A percentile compares a stretch with the other conserved stretches of the same genome.
Conservation (phyloP, 2,888 invertebrate genomes). For the Mesorhabditis belari region DNA sequence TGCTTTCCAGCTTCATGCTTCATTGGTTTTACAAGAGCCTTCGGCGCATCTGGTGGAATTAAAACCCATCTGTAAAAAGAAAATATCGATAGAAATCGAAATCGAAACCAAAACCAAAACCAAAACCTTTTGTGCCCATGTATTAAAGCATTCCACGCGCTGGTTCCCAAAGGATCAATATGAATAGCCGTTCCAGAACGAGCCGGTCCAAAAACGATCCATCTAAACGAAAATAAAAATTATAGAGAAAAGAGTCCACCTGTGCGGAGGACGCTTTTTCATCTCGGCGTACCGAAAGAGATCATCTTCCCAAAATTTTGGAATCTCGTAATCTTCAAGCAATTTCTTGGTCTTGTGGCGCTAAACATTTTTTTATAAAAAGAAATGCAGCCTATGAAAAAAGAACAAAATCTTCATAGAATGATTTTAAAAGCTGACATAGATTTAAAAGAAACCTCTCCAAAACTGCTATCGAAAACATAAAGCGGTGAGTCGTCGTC, state of each 20-base stretch:
- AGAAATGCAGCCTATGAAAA: too few relatives aligned
- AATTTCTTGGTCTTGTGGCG: conserved; percentile 84
- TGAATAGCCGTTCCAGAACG: conserved; percentile 95
- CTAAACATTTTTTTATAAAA: conserved; percentile 58
- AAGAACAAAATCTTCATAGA: too few relatives aligned
- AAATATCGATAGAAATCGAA: conserved; percentile 3
- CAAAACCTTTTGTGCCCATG: conserved; percentile 82
- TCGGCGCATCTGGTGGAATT: conserved; percentile 91
- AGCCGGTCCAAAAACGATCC: conserved; percentile 98
- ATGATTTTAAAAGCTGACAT: neutral
- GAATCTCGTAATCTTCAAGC: conserved; percentile 84
- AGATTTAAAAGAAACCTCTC: conserved; percentile 66
- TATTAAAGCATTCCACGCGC: conserved; percentile 95
- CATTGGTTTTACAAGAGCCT: conserved; percentile 87
- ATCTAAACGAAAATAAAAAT: too few relatives aligned
- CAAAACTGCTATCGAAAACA: conserved; percentile 98
- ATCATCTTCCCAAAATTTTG: conserved; percentile 89
- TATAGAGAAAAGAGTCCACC: too few relatives aligned
- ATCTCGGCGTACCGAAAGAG: conserved; percentile 92
- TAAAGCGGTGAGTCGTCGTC: conserved; percentile 95
- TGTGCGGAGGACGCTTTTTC: conserved; percentile 85
- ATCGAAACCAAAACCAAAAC: too few relatives aligned
- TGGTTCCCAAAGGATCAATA: conserved; percentile 94
- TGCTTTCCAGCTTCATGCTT: conserved; percentile 88
- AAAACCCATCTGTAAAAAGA: conserved; percentile 76